Conservation (phyloP, 2,113 vertebrate genomes). For the Eleginops maclovinus region DNA sequence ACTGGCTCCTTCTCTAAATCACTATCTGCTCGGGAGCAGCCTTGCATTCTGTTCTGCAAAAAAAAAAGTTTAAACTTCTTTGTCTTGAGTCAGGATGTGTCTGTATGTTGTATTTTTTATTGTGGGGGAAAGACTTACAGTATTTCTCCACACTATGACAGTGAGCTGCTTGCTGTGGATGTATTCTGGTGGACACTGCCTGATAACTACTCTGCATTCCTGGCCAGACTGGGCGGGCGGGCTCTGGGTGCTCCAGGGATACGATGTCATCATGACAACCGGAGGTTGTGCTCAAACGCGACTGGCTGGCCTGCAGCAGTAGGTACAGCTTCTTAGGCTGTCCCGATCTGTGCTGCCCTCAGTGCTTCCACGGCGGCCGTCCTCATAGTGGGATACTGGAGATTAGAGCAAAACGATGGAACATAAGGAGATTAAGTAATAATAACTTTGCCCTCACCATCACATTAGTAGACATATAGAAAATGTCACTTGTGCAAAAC, state of each 20-base stretch:
- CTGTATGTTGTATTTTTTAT: background rate
- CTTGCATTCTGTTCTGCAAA: conserved; percentile 19
- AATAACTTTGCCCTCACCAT: background rate
- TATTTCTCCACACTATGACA: conserved; percentile 24
- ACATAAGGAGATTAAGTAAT: background rate
- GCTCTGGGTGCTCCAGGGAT: conserved; percentile 61
- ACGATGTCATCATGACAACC: conserved; percentile 48
- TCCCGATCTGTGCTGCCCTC: conserved; percentile 82
- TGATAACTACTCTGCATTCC: conserved; percentile 79
- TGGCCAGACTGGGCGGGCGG: conserved; percentile 80
- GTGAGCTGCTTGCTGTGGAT: conserved; percentile 49
- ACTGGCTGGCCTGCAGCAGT: conserved; percentile 87
- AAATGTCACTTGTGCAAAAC: background rate
- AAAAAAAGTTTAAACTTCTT: background rate
- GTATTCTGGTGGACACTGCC: conserved; percentile 64
- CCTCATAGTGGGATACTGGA: conserved; percentile 82
- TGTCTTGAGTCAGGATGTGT: conserved; percentile 15
- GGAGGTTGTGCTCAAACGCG: conserved; percentile 79
- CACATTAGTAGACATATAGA: background rate
- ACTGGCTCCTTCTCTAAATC: conserved; percentile 26
- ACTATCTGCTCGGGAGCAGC: conserved; percentile 13
- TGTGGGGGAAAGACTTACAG: conserved; percentile 18
- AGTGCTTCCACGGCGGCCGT: conserved; percentile 79
- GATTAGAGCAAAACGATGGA: conserved; percentile 14
- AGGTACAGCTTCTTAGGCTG: conserved; percentile 85